A percentile compares a stretch with the other conserved stretches of the same genome.
Conservation (phyloP, 2,113 vertebrate species). For the Rhinoderma darwinii region DNA sequence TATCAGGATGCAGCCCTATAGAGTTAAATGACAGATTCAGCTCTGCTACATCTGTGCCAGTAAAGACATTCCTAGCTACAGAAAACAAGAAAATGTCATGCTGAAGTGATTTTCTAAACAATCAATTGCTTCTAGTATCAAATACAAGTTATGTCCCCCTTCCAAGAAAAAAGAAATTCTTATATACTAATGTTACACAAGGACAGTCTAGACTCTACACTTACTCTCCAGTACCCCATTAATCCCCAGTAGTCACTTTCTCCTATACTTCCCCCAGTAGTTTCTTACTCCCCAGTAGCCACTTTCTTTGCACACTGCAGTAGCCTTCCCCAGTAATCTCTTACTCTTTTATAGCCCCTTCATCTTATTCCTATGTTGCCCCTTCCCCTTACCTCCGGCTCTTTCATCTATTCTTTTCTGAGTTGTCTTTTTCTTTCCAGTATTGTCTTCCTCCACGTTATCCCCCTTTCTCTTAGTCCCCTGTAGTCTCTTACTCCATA, state of each 20-base stretch:
- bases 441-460: no score
- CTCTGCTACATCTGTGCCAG: constrained; percentile 10
- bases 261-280: neutral
- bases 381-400: no score
- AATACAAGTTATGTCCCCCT: constrained; percentile 3
- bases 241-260: neutral
- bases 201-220: neutral
- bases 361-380: neutral
- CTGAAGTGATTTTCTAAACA: constrained; percentile 21
- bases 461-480: neutral
- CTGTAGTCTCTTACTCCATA: neutral
- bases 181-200: neutral
- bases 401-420: no score
- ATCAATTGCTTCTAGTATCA: constrained; percentile 20
- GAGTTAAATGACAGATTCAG: neutral
- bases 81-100: neutral
- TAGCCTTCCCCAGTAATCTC: neutral
- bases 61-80: constrained; percentile 7
- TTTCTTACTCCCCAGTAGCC: neutral
- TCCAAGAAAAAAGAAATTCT: neutral
- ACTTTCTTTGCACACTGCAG: neutral
- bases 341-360: neutral
- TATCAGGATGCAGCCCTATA: neutral
- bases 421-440: no score
- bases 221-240: neutral